Base-by-base conservation (phyloP, 2,888 invertebrate genomes). In the Antheraea assamensis region DNA sequence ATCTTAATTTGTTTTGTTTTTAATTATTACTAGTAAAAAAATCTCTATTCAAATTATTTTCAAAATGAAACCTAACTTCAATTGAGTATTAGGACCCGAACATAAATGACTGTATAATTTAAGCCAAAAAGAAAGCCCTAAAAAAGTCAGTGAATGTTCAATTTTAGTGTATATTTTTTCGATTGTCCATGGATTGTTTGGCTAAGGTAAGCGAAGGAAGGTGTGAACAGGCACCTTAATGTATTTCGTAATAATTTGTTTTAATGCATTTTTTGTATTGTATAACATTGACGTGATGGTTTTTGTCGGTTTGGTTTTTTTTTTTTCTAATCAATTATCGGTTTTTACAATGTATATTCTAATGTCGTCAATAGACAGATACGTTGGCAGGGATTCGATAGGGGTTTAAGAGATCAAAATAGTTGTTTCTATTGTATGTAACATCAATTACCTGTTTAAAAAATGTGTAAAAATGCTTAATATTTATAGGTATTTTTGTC, bases 141-240 rank as follows among this genome's bases (percentile, higher is more conserved):
- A 68, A n/a, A n/a, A n/a, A 35, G 35, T 68, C 68, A n/a, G 35
- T 68, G 19, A 35, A 68, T 68, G 35, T 68, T n/a, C 35, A 19
- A 2, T 17, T 68, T 61, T 58, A 55, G 77, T 75, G 76, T 73
- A 73, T 70, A 76, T 72, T 72, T 79, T 76, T 76, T 73, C 72
- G 75, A 75, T 80, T 82, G 78, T 80, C 80, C 81, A 78, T 83
- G 82, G 82, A 83, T 80, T 84, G 82, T 84, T 64, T 80, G 77
- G 66, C 55, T 78, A 84, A 88, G 89, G 89, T 90, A 87, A 90
- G 90, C 81, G 76, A 78, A 77, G 76, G 55, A 68, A 58, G 55
- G 10, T 64, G 61, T 30, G 24, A 71, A 68, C 71, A 71, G 55
- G 72, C 71, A 71, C 74, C 74, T 70, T 70, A 75, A 75, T 77